These are phyloP conservation scores for Odontamblyopus lacepedii DNA, from an alignment of 2,797 vertebrate species.

Conservation along the genomic window DNA sequence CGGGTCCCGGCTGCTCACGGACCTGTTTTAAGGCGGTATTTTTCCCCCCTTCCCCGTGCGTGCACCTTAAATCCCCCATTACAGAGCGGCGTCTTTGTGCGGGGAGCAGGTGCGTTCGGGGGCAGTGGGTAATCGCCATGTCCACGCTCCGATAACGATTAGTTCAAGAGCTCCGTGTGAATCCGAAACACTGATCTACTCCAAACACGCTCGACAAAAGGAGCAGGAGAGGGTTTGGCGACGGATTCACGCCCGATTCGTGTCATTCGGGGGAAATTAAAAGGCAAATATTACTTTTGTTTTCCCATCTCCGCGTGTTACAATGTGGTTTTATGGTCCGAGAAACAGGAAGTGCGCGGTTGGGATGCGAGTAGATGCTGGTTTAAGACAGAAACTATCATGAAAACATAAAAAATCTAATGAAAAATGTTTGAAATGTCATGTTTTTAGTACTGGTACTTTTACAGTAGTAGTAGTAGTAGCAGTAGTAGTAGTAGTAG, in stretches of 20 bases:
- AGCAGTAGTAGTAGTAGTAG: too few relatives aligned
- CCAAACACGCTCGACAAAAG: neutral
- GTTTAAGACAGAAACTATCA: too few relatives aligned
- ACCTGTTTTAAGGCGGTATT: neutral
- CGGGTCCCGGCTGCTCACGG: neutral
- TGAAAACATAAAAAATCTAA: too few relatives aligned
- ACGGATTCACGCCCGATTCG: neutral
- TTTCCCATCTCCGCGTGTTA: too few relatives aligned
- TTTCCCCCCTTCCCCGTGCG: neutral
- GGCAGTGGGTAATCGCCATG: neutral
- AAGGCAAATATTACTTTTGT: too few relatives aligned
- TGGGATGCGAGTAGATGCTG: too few relatives aligned
- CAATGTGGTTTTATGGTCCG: too few relatives aligned
- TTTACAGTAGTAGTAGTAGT: too few relatives aligned
- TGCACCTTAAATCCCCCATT: neutral
- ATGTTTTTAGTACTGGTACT: too few relatives aligned
- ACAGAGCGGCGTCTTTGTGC: neutral
- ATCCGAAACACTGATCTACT: neutral
- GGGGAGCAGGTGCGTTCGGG: slow-evolving; percentile 3
- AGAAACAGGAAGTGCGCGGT: too few relatives aligned
- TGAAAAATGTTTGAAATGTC: too few relatives aligned
- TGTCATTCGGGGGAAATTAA: too few relatives aligned
- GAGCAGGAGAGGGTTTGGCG: neutral
- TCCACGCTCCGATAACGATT: neutral
- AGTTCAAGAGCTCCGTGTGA: neutral